These are phyloP conservation scores for Leptura quadrifasciata DNA, from an alignment of 2,888 invertebrate genomes.

Conservation along the genomic window DNA sequence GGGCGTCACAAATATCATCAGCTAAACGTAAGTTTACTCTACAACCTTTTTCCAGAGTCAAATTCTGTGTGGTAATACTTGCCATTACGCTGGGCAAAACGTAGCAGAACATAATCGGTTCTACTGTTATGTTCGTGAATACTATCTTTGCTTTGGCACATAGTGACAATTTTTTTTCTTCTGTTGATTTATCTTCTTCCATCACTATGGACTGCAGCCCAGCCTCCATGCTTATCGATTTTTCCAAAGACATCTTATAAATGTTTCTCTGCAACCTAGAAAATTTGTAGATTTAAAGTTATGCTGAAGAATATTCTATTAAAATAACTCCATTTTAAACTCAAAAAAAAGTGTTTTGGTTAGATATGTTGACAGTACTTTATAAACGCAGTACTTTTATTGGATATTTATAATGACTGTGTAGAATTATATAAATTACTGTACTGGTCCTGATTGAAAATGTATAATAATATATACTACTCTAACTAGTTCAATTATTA, in stretches of 20 bases:
- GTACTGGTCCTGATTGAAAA: too few relatives aligned
- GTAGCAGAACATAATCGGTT: constrained; percentile 82
- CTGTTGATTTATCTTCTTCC: constrained; percentile 46
- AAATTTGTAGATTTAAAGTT: not conserved
- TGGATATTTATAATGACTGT: too few relatives aligned
- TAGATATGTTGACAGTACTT: too few relatives aligned
- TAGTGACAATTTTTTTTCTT: constrained; percentile 48
- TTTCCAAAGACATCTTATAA: constrained; percentile 68
- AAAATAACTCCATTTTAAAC: too few relatives aligned
- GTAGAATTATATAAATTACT: too few relatives aligned
- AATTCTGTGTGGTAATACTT: constrained; percentile 85
- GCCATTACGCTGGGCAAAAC: constrained; percentile 78
- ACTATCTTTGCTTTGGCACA: constrained; percentile 70
- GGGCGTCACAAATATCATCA: constrained; percentile 82
- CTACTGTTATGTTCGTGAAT: constrained; percentile 80
- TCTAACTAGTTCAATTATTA: too few relatives aligned
- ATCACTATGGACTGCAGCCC: constrained; percentile 67
- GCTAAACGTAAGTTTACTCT: constrained; percentile 84
- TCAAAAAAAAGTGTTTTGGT: too few relatives aligned
- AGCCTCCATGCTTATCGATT: constrained; percentile 66
- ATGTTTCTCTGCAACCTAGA: constrained; percentile 1
- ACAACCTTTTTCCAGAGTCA: constrained; percentile 89
- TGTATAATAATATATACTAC: too few relatives aligned
- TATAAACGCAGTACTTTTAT: too few relatives aligned
- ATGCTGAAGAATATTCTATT: not conserved